Base-by-base conservation (phyloP, 2,888 invertebrate genomes). In the Nesidiocoris tenuis region DNA sequence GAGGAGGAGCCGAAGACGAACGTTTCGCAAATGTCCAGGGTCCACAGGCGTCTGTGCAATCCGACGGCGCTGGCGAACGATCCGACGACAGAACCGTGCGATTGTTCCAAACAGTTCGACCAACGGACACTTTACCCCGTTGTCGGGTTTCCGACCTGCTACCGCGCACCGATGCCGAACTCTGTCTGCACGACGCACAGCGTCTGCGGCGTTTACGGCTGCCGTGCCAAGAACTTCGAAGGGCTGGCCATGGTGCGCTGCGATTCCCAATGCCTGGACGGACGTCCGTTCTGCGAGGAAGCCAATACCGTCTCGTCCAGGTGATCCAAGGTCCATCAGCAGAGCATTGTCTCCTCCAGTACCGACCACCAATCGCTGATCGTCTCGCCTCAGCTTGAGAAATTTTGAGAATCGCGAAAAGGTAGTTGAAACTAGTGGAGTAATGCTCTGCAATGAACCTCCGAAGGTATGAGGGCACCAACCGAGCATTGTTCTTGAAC, bases 1-100 rank as follows among this genome's bases (percentile, higher is more conserved):
- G 81, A 80, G 71, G 82, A 81, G 78, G 61, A 80, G 80, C 76
- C 78, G 66, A 18, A 80, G 80, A 72, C 78, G 70, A 19, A 80
- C 79, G 56, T 61, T 2, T 70, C 71, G 19, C 59, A 65, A 25
- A 65, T 81, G 77, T 80, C 82, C 1, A 78, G 85, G 70, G 84
- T 85, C 0, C 85, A 86, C 78, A 81, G 85, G 64, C 82, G 85
- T 79, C 81, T 85, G 61, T 86, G 86, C 78, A 85, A 86, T 77
- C 80, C 85, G 39, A 81, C 82, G n/a, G 81, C 77, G 64, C 77
- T 77, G 70, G 24, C 39, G 1, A 61, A 72, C 24, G 64, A 63
- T 17, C 61, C 24, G n/a, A 9, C 25, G 16, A 77, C 76, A 66
- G 68, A 71, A 17, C 75, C 77, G 7, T 78, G 78, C 54, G 78